Evolutionary conservation across 2,113 vertebrate genomes (phyloP).

Genomic region (Puffinus mauretanicus): DNA sequence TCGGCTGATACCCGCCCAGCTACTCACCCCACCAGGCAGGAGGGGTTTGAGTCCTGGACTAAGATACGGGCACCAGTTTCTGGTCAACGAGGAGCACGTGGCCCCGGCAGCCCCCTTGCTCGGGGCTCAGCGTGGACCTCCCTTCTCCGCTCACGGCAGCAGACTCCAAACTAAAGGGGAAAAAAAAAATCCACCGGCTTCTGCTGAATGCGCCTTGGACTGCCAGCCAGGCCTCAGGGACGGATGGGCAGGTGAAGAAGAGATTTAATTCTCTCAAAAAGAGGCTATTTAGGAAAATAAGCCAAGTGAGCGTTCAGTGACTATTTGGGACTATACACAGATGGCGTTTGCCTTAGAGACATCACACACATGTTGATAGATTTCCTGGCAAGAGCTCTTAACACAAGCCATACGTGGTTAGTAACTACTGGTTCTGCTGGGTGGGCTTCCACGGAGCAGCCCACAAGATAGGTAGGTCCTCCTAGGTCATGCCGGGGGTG

Average conservation of each 20-base stretch:
- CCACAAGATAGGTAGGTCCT: not conserved
- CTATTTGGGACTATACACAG: constrained; percentile 52
- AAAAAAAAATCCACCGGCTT: not conserved
- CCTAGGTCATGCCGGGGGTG: constrained; percentile 81
- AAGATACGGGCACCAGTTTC: not conserved
- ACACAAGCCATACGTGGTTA: not conserved
- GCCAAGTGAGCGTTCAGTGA: constrained; percentile 53
- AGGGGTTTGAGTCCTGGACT: not conserved
- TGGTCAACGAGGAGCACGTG: rapidly evolving
- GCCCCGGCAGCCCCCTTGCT: rapidly evolving
- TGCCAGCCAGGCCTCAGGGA: not conserved
- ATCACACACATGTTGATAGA: not conserved
- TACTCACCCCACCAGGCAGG: not conserved
- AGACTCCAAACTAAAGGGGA: not conserved
- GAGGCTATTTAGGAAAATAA: constrained; percentile 51
- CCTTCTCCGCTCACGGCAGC: not conserved
- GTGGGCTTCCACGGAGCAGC: not conserved
- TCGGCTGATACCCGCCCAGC: not conserved
- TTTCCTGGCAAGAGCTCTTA: constrained; percentile 36
- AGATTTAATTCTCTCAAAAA: constrained; percentile 18
- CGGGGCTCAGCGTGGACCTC: not conserved
- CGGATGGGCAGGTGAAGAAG: not conserved
- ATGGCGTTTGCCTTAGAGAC: not conserved
- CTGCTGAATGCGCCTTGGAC: not conserved
- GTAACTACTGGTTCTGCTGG: not conserved